These are phyloP conservation scores for Selene dorsalis DNA, from an alignment of 2,797 vertebrate genomes.

Conservation along the genomic window DNA sequence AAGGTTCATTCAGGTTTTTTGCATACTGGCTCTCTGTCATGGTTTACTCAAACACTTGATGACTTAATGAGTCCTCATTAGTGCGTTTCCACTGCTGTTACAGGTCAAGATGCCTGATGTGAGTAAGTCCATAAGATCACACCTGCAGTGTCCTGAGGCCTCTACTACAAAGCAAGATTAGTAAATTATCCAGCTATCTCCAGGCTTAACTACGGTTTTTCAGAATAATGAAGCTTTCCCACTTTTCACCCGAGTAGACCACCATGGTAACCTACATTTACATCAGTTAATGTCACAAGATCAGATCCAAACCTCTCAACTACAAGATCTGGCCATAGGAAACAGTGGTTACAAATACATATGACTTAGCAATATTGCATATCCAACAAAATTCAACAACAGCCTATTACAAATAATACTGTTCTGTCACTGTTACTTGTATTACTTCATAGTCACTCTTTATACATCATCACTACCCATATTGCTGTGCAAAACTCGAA, in stretches of 20 bases:
- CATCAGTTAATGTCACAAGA: neutral
- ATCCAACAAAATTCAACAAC: too few species aligned
- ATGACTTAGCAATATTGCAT: too few species aligned
- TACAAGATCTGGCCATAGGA: neutral
- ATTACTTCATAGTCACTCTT: too few species aligned
- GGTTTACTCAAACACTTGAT: neutral
- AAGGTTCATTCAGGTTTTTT: neutral
- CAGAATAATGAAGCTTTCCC: neutral
- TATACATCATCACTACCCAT: too few species aligned
- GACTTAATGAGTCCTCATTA: neutral
- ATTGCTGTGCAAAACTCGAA: too few species aligned
- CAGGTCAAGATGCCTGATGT: neutral
- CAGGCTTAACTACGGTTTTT: neutral
- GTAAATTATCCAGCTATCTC: neutral
- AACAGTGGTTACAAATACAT: too few species aligned
- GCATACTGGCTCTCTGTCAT: neutral
- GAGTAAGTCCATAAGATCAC: neutral
- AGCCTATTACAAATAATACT: too few species aligned
- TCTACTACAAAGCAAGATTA: neutral
- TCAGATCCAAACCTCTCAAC: neutral
- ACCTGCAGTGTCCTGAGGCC: neutral
- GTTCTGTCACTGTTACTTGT: too few species aligned
- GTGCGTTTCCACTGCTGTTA: neutral
- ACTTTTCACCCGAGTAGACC: neutral
- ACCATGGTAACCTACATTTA: neutral